Evolutionary conservation across 2,888 invertebrate species (phyloP).

Genomic region (Xestoiulus laeticollis): DNA sequence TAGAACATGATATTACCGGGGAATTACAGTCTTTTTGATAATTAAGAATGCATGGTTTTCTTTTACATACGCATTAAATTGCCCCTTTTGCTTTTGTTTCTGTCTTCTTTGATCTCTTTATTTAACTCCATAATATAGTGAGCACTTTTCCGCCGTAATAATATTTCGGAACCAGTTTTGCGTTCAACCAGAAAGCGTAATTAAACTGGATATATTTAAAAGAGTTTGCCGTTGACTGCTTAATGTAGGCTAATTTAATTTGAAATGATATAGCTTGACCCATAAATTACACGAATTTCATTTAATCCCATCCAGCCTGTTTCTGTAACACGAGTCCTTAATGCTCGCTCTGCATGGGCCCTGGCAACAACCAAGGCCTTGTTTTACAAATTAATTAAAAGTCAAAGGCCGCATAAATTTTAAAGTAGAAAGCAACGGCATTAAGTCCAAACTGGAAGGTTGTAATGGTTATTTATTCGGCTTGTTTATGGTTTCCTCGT

Average conservation of each 20-base stretch:
- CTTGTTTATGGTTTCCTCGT: background rate
- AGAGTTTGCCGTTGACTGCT: background rate
- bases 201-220: constrained; percentile 35
- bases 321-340: background rate
- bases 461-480: constrained; percentile 3
- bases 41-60: background rate
- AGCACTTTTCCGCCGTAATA: background rate
- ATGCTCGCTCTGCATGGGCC: background rate
- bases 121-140: background rate
- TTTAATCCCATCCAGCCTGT: constrained; percentile 19
- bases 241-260: constrained; percentile 11
- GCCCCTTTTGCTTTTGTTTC: background rate
- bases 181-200: constrained; percentile 22
- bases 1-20: background rate
- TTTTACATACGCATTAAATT: background rate
- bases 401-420: constrained; percentile 31
- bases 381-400: constrained; percentile 40
- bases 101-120: constrained; percentile 20
- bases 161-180: constrained; percentile 34
- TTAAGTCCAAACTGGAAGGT: background rate
- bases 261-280: constrained; percentile 39
- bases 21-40: background rate
- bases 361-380: background rate
- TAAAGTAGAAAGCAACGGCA: background rate
- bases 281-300: constrained; percentile 28